These are phyloP conservation scores for Bradypodion ventrale DNA, from an alignment of 2,797 vertebrate genomes.

Conservation along the genomic window DNA sequence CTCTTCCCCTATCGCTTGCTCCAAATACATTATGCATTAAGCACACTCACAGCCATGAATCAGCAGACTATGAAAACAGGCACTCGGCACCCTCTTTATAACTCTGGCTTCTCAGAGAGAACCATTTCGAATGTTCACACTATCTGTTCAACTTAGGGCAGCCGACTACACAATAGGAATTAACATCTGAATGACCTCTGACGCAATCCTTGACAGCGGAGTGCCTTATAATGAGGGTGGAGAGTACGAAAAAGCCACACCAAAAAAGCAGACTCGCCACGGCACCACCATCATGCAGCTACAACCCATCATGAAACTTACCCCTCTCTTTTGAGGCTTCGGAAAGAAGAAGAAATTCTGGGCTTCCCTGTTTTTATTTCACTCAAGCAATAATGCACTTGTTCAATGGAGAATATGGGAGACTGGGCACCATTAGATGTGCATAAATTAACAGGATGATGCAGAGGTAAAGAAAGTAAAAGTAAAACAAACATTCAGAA, in stretches of 20 bases:
- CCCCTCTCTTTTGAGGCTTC: constrained; percentile 93
- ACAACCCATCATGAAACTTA: constrained; percentile 84
- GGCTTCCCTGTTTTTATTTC: constrained; percentile 93
- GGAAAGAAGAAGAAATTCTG: constrained; percentile 94
- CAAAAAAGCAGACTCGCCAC: constrained; percentile 78
- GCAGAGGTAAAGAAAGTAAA: constrained; percentile 81
- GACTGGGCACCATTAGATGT: constrained; percentile 82
- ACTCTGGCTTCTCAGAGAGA: constrained; percentile 68
- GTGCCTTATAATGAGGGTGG: constrained; percentile 82
- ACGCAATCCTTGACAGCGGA: constrained; percentile 54
- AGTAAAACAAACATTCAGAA: constrained; percentile 80
- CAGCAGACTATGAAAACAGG: constrained; percentile 71
- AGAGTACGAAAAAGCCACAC: constrained; percentile 78
- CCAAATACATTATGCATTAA: constrained; percentile 68
- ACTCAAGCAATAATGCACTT: constrained; percentile 92
- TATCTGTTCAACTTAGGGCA: constrained; percentile 55
- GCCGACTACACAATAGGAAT: constrained; percentile 26
- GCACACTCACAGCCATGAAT: constrained; percentile 75
- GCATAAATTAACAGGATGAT: constrained; percentile 83
- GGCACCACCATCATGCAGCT: constrained; percentile 80
- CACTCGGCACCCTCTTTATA: constrained; percentile 81
- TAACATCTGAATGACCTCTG: constrained; percentile 55
- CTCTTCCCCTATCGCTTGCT: constrained; percentile 2
- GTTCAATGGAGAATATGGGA: constrained; percentile 88
- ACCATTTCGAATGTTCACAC: constrained; percentile 55